phyloP scores from a whole-genome alignment of 2,113 vertebrate species.

The Oriolus oriolus region DNA sequence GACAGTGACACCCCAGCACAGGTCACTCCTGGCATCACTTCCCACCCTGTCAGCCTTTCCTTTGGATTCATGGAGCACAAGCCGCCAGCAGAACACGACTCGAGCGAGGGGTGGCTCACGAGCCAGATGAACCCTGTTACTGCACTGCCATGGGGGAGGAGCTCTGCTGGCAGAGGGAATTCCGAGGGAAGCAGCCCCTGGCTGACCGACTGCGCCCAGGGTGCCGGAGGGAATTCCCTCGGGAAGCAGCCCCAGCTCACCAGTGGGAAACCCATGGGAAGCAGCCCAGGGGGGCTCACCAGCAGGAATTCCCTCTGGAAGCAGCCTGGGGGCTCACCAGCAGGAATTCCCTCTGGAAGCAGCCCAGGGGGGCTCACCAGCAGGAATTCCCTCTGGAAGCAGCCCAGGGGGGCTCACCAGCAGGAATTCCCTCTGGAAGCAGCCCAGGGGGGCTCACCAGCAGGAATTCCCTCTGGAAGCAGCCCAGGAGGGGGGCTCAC shows the following conservation, averaged over 20 bases:
- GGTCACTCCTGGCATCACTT: rapidly evolving
- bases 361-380: neutral
- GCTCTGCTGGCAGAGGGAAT: neutral
- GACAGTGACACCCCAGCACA: neutral
- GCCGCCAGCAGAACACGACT: neutral
- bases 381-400: no score
- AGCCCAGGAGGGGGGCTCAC: neutral
- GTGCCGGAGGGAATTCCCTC: no score
- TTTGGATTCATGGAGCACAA: neutral
- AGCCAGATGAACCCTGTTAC: rapidly evolving
- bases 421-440: neutral
- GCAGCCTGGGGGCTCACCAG: no score
- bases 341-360: neutral
- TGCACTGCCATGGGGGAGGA: rapidly evolving
- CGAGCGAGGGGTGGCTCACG: rapidly evolving
- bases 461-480: neutral
- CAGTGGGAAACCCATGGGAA: rapidly evolving
- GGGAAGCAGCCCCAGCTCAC: neutral
- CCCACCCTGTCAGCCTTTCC: neutral
- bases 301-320: neutral
- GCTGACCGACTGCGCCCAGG: no score
- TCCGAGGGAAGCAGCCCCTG: neutral
- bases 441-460: no score
- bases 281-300: neutral
- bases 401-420: no score